These are phyloP conservation scores for Bimastos eiseni DNA, from an alignment of 2,888 invertebrate genomes.

Conservation along the genomic window DNA sequence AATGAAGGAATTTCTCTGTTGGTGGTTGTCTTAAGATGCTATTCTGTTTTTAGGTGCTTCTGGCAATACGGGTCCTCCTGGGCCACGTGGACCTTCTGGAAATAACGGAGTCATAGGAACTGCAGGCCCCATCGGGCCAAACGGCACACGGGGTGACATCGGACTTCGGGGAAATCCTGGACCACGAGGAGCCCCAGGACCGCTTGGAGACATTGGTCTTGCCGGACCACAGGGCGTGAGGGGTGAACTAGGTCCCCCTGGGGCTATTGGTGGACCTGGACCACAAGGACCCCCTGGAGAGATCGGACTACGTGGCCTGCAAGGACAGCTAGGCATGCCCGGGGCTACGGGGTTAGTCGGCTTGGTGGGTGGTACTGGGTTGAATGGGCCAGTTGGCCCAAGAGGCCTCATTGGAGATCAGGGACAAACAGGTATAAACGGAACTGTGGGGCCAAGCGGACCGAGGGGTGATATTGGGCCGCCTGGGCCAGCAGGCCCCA, in stretches of 20 bases:
- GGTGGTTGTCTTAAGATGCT: neutral
- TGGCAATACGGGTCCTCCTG: constrained; percentile 31
- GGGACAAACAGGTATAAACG: neutral
- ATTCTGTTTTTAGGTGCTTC: constrained; percentile 28
- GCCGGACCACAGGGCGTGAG: neutral
- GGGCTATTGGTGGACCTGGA: constrained; percentile 27
- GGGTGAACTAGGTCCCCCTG: constrained; percentile 22
- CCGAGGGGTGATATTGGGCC: neutral
- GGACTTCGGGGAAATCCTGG: constrained; percentile 17
- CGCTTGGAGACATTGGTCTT: neutral
- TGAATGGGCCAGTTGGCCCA: constrained; percentile 20
- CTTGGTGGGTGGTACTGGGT: constrained; percentile 24
- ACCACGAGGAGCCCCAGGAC: neutral
- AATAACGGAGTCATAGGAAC: neutral
- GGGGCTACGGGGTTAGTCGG: constrained; percentile 9
- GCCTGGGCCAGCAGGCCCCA: neutral
- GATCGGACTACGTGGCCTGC: constrained; percentile 4
- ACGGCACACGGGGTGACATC: constrained; percentile 24
- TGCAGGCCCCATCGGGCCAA: constrained; percentile 16
- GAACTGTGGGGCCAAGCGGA: constrained; percentile 13
- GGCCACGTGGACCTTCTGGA: constrained; percentile 24
- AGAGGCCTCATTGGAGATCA: constrained; percentile 16
- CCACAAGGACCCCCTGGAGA: constrained; percentile 32
- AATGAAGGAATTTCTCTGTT: neutral
- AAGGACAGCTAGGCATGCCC: constrained; percentile 18